These are phyloP conservation scores for Callionymus lyra DNA, from an alignment of 2,113 vertebrate species.

Conservation along the genomic window DNA sequence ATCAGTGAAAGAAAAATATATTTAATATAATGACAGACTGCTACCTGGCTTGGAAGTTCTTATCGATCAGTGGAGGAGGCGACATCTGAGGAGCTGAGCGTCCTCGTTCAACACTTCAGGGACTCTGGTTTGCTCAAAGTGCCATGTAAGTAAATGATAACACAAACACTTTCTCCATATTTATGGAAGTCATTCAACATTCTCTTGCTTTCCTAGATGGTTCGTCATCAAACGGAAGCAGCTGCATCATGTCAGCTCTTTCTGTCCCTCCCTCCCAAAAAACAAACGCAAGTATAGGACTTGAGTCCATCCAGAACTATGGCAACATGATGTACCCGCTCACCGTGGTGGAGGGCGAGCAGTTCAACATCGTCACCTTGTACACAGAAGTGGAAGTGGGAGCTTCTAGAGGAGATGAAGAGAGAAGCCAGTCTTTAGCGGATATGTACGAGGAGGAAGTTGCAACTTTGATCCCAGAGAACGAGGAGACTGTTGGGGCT, in stretches of 20 bases:
- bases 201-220: slow-evolving; percentile 23
- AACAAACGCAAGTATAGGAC: slow-evolving; percentile 31
- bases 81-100: slow-evolving; percentile 37
- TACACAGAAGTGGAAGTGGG: slow-evolving; percentile 47
- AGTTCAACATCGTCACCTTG: slow-evolving; percentile 48
- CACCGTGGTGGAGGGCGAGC: slow-evolving; percentile 27
- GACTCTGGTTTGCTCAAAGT: slow-evolving; percentile 35
- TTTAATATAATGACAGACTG: slow-evolving; percentile 39
- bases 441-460: slow-evolving; percentile 38
- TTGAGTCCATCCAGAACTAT: slow-evolving; percentile 35
- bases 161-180: neutral
- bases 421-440: slow-evolving; percentile 27
- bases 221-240: slow-evolving; percentile 36
- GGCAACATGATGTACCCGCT: slow-evolving; percentile 37
- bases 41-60: slow-evolving; percentile 40
- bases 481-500: accelerated
- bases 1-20: neutral
- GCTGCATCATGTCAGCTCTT: slow-evolving; percentile 59
- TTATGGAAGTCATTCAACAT: neutral
- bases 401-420: slow-evolving; percentile 12
- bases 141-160: slow-evolving; percentile 26
- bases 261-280: slow-evolving; percentile 61
- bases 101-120: slow-evolving; percentile 46
- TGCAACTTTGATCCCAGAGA: slow-evolving; percentile 5
- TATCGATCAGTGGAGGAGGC: slow-evolving; percentile 32